Evolutionary conservation across 2,797 vertebrate genomes (phyloP), one percentile per base, ranked within the genome.

Genomic region (Ispidina picta): DNA sequence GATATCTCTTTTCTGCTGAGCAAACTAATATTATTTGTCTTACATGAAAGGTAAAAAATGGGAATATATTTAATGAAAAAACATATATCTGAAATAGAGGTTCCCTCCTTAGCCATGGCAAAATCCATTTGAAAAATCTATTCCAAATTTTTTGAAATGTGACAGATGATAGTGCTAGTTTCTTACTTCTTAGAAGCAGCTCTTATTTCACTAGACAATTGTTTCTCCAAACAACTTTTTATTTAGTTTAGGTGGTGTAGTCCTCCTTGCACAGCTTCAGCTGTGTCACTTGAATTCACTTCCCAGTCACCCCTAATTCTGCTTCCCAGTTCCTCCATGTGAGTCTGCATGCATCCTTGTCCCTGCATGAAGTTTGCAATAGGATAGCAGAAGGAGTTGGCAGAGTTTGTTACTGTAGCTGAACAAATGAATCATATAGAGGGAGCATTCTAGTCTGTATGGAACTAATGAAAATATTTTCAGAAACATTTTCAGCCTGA

Each of bases 391-490:
- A 64, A 70, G 25, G 83, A 88, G 35, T 58, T 91, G 83, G 65
- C 72, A 72, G 49, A 62, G 43, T 84, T 91, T 74, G 46, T 71
- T 77, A 74, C 60, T 90, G 35, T 87, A 69, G 39, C 65, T 93
- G 91, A 95, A 69, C 54, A 90, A 95, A 86, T 76, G 41, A 69
- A 79, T 89, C 66, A 10, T 84, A 84, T 77, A 84, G 68, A 52
- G 58, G 51, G 89, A 90, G 78, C 72, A 55, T 93, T 94, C 80
- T 88, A 74, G 95, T 95, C 68, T 54, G 80, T 92, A 71, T 93
- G 72, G 80, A 86, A 90, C 86, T 94, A 93, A 91, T 82, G 80
- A 79, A 94, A 93, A 71, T 83, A 74, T 78, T 92, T 92, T 90
- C 83, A 88, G 74, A 77, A 94, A 74, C 62, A 89, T 89, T 33